Conservation (phyloP, 2,113 vertebrate genomes). For the Peucedramus taeniatus region DNA sequence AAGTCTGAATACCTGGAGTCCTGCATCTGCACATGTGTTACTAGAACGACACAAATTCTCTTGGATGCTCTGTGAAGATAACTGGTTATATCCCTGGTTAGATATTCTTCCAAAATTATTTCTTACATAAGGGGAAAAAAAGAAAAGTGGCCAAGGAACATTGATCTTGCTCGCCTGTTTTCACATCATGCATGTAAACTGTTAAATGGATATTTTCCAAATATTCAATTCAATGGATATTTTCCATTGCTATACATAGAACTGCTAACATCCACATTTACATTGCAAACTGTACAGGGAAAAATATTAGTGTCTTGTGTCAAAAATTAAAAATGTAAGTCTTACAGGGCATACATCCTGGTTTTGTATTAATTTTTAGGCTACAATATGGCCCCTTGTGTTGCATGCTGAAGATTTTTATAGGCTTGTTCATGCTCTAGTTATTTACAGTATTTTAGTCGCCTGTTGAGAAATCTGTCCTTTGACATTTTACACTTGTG, state of each 20-base stretch:
- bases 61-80: background rate
- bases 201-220: background rate
- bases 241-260: background rate
- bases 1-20: background rate
- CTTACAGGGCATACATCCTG: background rate
- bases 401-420: background rate
- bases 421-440: background rate
- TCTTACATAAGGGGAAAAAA: background rate
- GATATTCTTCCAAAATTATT: background rate
- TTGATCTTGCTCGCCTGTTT: background rate
- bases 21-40: background rate
- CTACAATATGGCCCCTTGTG: background rate
- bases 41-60: background rate
- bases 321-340: background rate
- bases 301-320: background rate
- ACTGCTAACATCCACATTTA: background rate
- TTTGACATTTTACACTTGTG: background rate
- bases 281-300: background rate
- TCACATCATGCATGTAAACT: background rate
- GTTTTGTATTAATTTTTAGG: background rate
- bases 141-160: background rate
- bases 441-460: background rate
- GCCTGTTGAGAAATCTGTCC: background rate
- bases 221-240: background rate
- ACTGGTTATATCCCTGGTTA: background rate